Base-by-base conservation (phyloP, 2,888 invertebrate genomes). In the Gymnocheta viridis region DNA sequence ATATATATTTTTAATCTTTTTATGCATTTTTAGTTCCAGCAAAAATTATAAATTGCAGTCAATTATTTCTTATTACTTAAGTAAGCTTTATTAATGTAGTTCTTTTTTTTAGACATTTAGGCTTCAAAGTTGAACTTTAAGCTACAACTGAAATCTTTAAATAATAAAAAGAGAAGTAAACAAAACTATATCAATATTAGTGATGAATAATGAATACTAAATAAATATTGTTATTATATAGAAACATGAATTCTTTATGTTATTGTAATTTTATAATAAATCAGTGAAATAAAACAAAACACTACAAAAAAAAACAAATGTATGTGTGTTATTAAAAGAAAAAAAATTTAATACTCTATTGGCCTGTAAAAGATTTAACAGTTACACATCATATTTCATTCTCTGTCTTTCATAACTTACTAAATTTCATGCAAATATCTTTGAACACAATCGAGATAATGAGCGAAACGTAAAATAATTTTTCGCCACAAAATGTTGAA, bases 171-270 rank as follows among this genome's bases (percentile, higher is more conserved):
- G 14, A 70, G 17, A 54, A 54, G 29, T 49, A n/a, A 44, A 44
- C 32, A 27, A 27, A 82, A 69, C 19, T 74, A 47, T 69, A 82
- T 79, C 67, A 67, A 67, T 54, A 73, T 49, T 29, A 79, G 56
- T 56, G 56, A 74, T 64, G 41, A 73, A 72, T 58, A 70, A 41
- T 81, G 24, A 73, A 44, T 47, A 74, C 29, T 54, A 44, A 22
- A 69, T 54, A 27, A 70, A 64, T 49, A 54, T 58, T 22, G 38
- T 58, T 47, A 58, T 70, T 70, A 51, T 72, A 32, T 41, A 54
- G 51, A 66, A n/a, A 44, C 51, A 51, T 78, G 56, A 82, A 74
- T 73, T 69, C 69, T 69, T 82, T 72, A 67, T 77, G 66, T 56
- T 70, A 82, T 69, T 70, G 56, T 72, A 35, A 64, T 54, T 44